Base-by-base conservation (phyloP, 2,888 invertebrate genomes). In the Pomacea canaliculata region DNA sequence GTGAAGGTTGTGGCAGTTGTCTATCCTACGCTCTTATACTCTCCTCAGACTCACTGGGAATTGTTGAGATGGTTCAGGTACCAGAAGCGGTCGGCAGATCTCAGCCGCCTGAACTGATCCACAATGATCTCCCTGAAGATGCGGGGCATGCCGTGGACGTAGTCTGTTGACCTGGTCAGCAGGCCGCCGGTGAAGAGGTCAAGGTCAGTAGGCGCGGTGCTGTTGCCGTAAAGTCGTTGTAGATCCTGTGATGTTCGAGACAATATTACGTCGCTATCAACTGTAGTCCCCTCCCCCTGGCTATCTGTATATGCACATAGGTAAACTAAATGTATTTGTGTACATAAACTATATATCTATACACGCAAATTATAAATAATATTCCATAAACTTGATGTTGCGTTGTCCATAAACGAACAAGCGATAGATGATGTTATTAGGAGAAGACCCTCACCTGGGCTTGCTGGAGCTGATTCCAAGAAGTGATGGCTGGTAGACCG, bases 151-250 rank as follows among this genome's bases (percentile, higher is more conserved):
- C 79, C 79, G 56, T 56, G n/a, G 19, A 18, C 23, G 51, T 71
- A 70, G 10, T 66, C 56, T 23, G 37, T 37, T 37, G 37, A 37
- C 0, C 48, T 23, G 27, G 99, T 98, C 81, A 99, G 91, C 97
- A 99, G 97, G 0, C 99, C 99, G 23, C 98, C 99, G 78, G 98
- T 95, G 90, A 98, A 99, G 23, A 98, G 94, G 90, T 99, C 99
- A 18, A 99, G 94, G 86, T 97, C 96, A 86, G 97, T 94, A 69
- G 98, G 92, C 16, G 23, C 27, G 23, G 19, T 75, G 27, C 76
- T 56, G 60, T 80, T 72, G 7, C 65, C 23, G 48, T 80, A 80
- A 59, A 78, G 65, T 10, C 10, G 46, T 8, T 63, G 74, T 1
- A 78, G 68, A 9, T 66, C 72, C 78, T 74, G 59, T 16, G 12